phyloP scores from a whole-genome alignment of 1,140 invertebrate genomes.

The Brachionus manjavacas region DNA sequence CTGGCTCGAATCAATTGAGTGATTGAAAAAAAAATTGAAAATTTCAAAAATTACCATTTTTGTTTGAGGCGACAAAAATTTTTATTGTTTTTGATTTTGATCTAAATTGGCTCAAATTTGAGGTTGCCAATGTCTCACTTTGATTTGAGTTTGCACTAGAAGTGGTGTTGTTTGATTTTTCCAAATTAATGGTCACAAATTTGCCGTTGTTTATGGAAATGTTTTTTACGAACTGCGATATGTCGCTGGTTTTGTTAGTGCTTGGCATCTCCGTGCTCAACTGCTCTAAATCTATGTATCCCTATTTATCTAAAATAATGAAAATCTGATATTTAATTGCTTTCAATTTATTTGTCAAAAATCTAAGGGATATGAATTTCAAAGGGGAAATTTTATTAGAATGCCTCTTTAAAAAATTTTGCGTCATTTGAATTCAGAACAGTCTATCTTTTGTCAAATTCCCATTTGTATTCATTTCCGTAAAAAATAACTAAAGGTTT shows the following conservation, averaged over 20 bases:
- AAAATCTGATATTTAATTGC: background rate
- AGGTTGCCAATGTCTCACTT: background rate
- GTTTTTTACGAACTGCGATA: background rate
- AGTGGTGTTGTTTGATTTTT: background rate
- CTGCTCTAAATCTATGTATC: background rate
- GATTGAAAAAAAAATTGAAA: background rate
- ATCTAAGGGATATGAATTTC: background rate
- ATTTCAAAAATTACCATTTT: conserved; percentile 23
- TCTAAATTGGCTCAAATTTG: background rate
- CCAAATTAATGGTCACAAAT: background rate
- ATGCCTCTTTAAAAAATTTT: background rate
- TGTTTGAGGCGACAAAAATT: conserved; percentile 17
- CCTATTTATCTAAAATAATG: background rate
- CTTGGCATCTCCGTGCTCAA: background rate
- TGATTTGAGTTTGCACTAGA: background rate
- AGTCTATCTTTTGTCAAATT: background rate
- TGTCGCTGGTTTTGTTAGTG: background rate
- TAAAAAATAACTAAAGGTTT: background rate
- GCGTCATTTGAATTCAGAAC: background rate
- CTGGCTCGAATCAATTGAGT: background rate
- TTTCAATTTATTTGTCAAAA: conserved; percentile 1
- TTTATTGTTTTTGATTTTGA: background rate
- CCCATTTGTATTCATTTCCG: background rate
- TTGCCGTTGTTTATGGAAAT: background rate
- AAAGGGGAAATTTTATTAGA: background rate